Evolutionary conservation across 2,113 vertebrate genomes (phyloP), one percentile per base, ranked within the genome.

Genomic region (Saguinus imperator): DNA sequence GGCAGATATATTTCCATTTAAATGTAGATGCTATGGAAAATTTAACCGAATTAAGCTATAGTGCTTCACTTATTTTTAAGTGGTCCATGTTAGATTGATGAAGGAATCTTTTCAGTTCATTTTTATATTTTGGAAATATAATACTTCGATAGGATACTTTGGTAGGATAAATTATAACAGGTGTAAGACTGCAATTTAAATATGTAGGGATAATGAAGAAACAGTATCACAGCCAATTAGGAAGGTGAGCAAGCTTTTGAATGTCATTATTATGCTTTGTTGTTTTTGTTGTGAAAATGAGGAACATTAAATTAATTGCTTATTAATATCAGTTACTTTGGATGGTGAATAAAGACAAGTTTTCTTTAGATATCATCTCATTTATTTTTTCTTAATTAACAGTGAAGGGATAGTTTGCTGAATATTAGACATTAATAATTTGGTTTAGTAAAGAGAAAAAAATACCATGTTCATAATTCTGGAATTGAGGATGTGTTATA

Each of bases 81-180:
- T 82, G 75, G 76, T 58, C 52, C 48, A 7, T 45, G 20, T 76
- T 79, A 70, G 72, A 50, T 95, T 93, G 80, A 90, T 92, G 93
- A 89, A 93, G 57, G 52, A 27, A 64, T 93, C 50, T 96, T 95
- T 68, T 87, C 20, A 81, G 66, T 70, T 94, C 83, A 64, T 94
- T 94, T 21, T 96, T 96, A 13, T 25, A 82, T 86, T 96, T 96
- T 91, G 82, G 91, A 97, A 95, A 80, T 85, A 80, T 48, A 76
- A 55, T 73, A 43, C 0, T 81, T 50, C 75, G 57, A 94, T 64
- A 64, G 61, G 61, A 32, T 87, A 52, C 85, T 87, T 80, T 58
- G 73, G 14, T 43, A 64, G 12, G 72, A 25, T 87, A 50, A 21
- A 20, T 76, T 76, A 32, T 43, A 88, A 61, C 57, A 93, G 86